Base-by-base conservation (phyloP, 1,140 invertebrate genomes). In the Camponotus floridanus region DNA sequence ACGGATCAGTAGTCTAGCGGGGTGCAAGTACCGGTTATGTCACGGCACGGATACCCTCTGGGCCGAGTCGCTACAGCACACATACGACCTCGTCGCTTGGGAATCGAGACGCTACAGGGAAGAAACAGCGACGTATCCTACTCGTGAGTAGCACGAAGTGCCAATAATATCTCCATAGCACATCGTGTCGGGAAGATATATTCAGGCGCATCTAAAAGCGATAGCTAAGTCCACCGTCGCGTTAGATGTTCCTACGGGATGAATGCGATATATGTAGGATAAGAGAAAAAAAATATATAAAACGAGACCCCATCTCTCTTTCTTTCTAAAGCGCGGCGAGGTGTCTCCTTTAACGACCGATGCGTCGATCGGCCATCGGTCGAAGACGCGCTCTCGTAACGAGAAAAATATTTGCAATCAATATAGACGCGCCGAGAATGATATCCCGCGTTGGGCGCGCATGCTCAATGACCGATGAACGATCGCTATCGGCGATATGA, bases 91-190 rank as follows among this genome's bases (percentile, higher is more conserved):
- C 87, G 57, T 36, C 78, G 42, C 74, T 59, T n/a, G 61, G 76
- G 74, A 64, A 57, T 2, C 45, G 76, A 9, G 59, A 55, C 74
- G 48, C 39, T n/a, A 57, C 7, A n/a, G 76, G 26, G 51, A 74
- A 61, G 36, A 86, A 78, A 85, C 84, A 76, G 42, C 13, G 59
- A 42, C 13, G 80, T 59, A 64, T 74, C 45, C 76, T 83, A 83
- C 4, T 2, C 70, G 85, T 73, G 85, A 15, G 71, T 86, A 86
- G 76, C 86, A 61, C 90, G 61, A 67, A 91, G 83, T 91, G 88
- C 85, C 87, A 91, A 91, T 91, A 91, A 91, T 91, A 91, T 91
- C 90, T 86, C 91, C 83, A 79, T 80, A 88, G 86, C 78, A 80
- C 81, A 83, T 87, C 87, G 89, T 89, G 86, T 85, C 57, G 68